Evolutionary conservation across 2,797 vertebrate species (phyloP), one percentile per base, ranked within the genome.

Genomic region (Enteromius fasciolatus): DNA sequence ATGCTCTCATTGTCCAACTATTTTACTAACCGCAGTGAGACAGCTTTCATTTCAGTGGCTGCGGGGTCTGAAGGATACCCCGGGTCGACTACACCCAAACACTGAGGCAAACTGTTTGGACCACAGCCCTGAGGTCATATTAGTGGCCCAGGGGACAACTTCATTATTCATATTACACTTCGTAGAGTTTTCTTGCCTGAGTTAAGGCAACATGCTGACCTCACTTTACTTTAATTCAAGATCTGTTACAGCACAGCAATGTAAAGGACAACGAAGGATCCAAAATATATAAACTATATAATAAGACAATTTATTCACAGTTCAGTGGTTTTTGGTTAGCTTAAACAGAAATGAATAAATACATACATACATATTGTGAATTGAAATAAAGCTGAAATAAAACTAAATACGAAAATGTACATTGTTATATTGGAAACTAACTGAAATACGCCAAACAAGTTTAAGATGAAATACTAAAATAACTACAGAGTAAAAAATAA

Each of bases 11-110:
- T 92, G 89, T 93, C 88, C 90, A 94, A 93, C 88, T 91, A 94
- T 93, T 93, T 92, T 91, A 95, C 92, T 91, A 93, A 86, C 90
- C 93, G 84, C 92, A 93, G 91, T 89, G 88, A 92, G 95, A 93
- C 82, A 88, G 93, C 90, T 94, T 94, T 93, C 91, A 92, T 94
- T 94, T 93, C 92, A 92, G 91, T 90, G 89, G 90, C 91, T 92
- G 85, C 89, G 90, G 91, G 93, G 91, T 94, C 92, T 92, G 92
- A 87, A 91, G 91, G 90, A 92, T 92, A 93, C 87, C 88, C 59
- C 75, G 83, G 89, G 87, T 90, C 87, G 87, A 36, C 83, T 83
- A 77, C 81, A 86, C 61, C 82, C 83, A 84, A 81, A 85, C 81
- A 79, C 73, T 70, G 74, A 91, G 89, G 90, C 90, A 89, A 91